Conservation (phyloP, 2,797 vertebrate species). For the Danio jaintianensis region DNA sequence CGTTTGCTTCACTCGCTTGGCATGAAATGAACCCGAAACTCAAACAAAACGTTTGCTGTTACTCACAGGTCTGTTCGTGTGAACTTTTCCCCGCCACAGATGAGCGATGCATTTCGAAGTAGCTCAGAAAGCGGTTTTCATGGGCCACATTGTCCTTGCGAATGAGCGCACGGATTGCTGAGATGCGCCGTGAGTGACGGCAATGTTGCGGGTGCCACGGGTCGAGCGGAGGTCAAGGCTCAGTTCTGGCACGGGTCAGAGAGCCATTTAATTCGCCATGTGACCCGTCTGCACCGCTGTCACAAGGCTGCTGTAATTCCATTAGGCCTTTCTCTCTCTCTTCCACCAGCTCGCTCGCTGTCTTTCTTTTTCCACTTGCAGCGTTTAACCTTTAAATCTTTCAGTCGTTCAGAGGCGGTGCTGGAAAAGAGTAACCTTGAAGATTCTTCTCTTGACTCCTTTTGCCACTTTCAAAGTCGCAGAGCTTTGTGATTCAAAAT, state of each 20-base stretch:
- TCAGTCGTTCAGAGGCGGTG: constrained; percentile 47
- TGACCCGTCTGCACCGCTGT: constrained; percentile 83
- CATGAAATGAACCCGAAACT: constrained; percentile 15
- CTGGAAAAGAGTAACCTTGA: constrained; percentile 65
- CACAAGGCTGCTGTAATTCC: constrained; percentile 87
- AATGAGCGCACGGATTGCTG: constrained; percentile 60
- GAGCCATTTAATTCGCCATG: constrained; percentile 83
- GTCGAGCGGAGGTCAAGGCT: constrained; percentile 60
- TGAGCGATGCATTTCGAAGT: neutral
- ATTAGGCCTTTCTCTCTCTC: constrained; percentile 70
- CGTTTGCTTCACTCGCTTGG: constrained; percentile 1
- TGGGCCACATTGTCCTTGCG: constrained; percentile 63
- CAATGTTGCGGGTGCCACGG: constrained; percentile 58
- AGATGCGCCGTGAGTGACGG: constrained; percentile 64
- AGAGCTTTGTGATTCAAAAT: constrained; percentile 23
- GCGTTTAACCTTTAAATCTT: constrained; percentile 62
- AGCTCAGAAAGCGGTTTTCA: constrained; percentile 41
- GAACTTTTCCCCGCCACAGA: constrained; percentile 7
- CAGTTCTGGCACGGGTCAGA: constrained; percentile 70
- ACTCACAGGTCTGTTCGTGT: neutral
- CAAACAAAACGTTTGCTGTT: neutral
- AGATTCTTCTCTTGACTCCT: constrained; percentile 36
- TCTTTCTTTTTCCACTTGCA: constrained; percentile 38
- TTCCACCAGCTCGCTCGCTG: neutral
- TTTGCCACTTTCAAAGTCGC: constrained; percentile 25